These are phyloP conservation scores for Tetrao urogallus DNA, from an alignment of 2,113 vertebrate species.

Conservation along the genomic window DNA sequence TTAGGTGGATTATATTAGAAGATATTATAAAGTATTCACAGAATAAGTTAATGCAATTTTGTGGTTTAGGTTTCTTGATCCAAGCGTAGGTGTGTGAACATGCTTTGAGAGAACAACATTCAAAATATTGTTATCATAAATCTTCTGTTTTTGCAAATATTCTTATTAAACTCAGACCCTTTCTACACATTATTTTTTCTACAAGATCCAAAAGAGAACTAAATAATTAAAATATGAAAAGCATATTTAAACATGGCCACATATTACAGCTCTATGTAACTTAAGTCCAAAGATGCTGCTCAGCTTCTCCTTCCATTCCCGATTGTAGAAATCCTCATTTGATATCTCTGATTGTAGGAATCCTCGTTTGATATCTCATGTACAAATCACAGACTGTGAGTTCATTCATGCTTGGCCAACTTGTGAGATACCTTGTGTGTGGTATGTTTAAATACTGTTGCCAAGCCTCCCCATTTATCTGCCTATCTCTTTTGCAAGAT, in stretches of 20 bases:
- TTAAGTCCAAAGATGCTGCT: not conserved
- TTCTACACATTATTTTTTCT: not conserved
- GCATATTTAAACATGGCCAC: not conserved
- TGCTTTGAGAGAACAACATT: not conserved
- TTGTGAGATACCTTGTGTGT: not conserved
- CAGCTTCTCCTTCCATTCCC: not conserved
- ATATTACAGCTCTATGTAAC: not conserved
- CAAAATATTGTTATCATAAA: not conserved
- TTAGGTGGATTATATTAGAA: not conserved
- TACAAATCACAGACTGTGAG: not conserved
- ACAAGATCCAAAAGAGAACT: not conserved
- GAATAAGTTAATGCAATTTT: not conserved
- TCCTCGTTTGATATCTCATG: not conserved
- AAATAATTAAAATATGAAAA: not conserved
- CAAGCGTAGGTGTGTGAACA: not conserved
- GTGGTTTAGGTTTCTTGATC: not conserved
- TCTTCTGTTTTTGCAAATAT: not conserved
- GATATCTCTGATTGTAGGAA: not conserved
- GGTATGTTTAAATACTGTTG: not conserved
- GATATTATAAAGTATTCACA: not conserved
- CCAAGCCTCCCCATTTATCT: not conserved
- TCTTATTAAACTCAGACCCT: not conserved
- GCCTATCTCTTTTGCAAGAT: not conserved
- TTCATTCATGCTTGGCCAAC: not conserved
- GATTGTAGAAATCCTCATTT: not conserved